phyloP scores from a whole-genome alignment of 2,797 vertebrate genomes.

The Ptychobarbus kaznakovi region DNA sequence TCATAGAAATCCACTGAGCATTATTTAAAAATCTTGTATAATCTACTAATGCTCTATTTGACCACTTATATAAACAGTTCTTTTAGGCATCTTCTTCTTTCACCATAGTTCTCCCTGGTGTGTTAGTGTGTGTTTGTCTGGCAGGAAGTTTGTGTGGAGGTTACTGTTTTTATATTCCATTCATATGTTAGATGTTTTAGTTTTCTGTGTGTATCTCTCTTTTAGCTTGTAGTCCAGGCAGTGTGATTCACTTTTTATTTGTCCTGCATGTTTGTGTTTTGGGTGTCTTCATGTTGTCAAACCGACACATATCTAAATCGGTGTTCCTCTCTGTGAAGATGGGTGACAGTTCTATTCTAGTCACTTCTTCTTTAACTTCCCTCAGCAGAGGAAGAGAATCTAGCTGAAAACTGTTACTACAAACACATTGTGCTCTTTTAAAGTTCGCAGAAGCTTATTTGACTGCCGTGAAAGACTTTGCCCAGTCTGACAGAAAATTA shows the following conservation, averaged over 20 bases:
- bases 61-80: not conserved
- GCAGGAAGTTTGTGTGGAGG: not conserved
- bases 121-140: slow-evolving; percentile 3
- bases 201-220: not conserved
- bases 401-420: slow-evolving; percentile 1
- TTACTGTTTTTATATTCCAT: not conserved
- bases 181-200: not conserved
- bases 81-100: not conserved
- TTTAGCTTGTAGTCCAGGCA: slow-evolving; percentile 20
- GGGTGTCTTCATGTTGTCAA: not conserved
- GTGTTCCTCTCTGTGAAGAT: slow-evolving; percentile 3
- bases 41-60: not conserved
- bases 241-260: not conserved
- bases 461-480: slow-evolving; percentile 59
- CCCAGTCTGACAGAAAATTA: slow-evolving; percentile 68
- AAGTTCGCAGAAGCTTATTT: slow-evolving; percentile 63
- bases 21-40: not conserved
- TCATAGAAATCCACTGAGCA: not conserved
- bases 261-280: slow-evolving; percentile 14
- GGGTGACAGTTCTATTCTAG: slow-evolving; percentile 22
- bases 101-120: not conserved
- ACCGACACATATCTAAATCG: slow-evolving; percentile 15
- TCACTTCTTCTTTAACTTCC: not conserved
- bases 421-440: slow-evolving; percentile 35
- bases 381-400: slow-evolving; percentile 1